Evolutionary conservation across 2,888 invertebrate genomes (phyloP), one percentile per base, ranked within the genome.

Genomic region (Disparrhopalites patrizii): DNA sequence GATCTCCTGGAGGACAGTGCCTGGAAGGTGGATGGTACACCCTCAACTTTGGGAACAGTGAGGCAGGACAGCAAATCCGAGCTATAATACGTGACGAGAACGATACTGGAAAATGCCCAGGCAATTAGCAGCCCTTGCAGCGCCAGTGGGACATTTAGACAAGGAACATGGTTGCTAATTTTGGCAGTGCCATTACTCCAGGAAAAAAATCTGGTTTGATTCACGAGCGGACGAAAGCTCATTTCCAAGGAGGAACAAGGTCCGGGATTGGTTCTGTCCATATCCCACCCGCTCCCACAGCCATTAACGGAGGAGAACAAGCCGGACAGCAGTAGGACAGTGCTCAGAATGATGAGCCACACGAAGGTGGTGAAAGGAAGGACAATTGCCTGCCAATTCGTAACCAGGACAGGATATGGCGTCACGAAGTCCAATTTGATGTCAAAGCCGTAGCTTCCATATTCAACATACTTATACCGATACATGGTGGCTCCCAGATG

Each of bases 71-170:
- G 20, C 10, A 60, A 23, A 23, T 60, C 43, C 1, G 60, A 60
- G n/a, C 23, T 60, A 50, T 60, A 60, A 15, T 47, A 60, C 7
- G n/a, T 60, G 13, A 27, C 20, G 1, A 60, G 18, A 13, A 60
- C 10, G 23, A 47, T 3, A 15, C 31, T 20, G 5, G 20, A 47
- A 31, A 60, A 60, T 31, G 43, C 31, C 60, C 60, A 60, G 5
- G 20, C 31, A 20, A 31, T 27, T 0, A n/a, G 3, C 1, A 60
- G 50, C 7, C 5, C 1, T 3, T 28, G 15, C 27, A 47, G n/a
- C 20, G n/a, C n/a, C n/a, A n/a, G n/a, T n/a, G n/a, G n/a, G n/a
- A n/a, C n/a, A n/a, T n/a, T n/a, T n/a, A n/a, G n/a, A n/a, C n/a
- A n/a, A n/a, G n/a, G n/a, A n/a, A n/a, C n/a, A n/a, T n/a, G n/a